These are phyloP conservation scores for Tethya wilhelma DNA, from an alignment of 37 sponge, comb jelly and placozoan genomes.

Conservation along the genomic window DNA sequence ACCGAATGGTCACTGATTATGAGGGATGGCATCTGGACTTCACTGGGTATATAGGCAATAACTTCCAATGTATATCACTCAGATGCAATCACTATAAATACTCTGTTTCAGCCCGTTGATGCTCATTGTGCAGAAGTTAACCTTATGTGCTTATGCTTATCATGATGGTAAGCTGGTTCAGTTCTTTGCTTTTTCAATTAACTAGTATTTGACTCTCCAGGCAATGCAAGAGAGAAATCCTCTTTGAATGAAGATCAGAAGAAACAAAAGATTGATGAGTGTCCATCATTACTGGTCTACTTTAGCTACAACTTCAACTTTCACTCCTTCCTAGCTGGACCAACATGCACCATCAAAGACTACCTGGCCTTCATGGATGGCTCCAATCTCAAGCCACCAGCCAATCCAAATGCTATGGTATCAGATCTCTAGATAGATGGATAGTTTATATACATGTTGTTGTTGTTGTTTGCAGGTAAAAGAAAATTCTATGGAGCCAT, in stretches of 20 bases:
- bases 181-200: too few species aligned
- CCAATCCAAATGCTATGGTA: too few species aligned
- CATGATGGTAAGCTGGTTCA: slow-evolving; percentile 38
- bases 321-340: slow-evolving; percentile 76
- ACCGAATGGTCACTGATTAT: slow-evolving; percentile 73
- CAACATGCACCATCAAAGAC: slow-evolving; percentile 63
- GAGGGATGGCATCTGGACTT: slow-evolving; percentile 77
- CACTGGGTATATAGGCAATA: slow-evolving; percentile 82
- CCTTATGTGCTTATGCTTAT: slow-evolving; percentile 59
- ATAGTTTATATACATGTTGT: too few species aligned
- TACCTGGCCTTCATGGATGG: slow-evolving; percentile 78
- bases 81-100: too few species aligned
- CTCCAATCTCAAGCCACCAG: slow-evolving; percentile 44
- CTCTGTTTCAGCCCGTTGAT: slow-evolving; percentile 77
- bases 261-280: slow-evolving; percentile 33
- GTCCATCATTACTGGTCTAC: slow-evolving; percentile 66
- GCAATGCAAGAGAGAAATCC: slow-evolving; percentile 46
- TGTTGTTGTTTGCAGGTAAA: too few species aligned
- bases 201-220: not conserved
- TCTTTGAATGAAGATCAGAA: slow-evolving; percentile 72
- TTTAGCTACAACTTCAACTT: slow-evolving; percentile 85
- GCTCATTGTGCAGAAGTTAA: slow-evolving; percentile 68
- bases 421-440: too few species aligned
- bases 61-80: too few species aligned
- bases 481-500: too few species aligned